These are phyloP conservation scores for Adelphocoris suturalis DNA, from an alignment of 2,888 invertebrate species.

Conservation along the genomic window DNA sequence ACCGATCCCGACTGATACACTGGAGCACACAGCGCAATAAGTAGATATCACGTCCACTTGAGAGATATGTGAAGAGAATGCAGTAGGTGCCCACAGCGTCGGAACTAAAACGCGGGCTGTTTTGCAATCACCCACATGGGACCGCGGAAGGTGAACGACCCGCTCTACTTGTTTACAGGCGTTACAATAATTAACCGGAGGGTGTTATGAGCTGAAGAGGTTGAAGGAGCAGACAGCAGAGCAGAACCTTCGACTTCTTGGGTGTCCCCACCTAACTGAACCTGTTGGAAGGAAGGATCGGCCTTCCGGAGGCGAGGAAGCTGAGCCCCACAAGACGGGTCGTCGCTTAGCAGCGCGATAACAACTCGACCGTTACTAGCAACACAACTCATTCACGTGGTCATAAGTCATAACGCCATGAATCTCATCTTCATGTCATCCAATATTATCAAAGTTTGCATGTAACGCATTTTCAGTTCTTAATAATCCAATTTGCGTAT, in stretches of 20 bases:
- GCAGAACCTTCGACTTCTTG: conserved; percentile 6
- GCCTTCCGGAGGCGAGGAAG: background rate
- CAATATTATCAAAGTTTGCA: no score
- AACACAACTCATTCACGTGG: no score
- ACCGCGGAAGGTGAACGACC: conserved; percentile 39
- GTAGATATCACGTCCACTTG: background rate
- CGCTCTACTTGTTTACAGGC: conserved; percentile 54
- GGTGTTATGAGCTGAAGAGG: conserved; percentile 38
- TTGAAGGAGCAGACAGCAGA: background rate
- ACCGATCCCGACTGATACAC: no score
- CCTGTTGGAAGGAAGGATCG: background rate
- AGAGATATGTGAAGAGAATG: background rate
- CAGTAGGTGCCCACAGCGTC: conserved; percentile 27
- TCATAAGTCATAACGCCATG: no score
- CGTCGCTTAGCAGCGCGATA: background rate
- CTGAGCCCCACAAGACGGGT: background rate
- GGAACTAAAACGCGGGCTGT: conserved; percentile 9
- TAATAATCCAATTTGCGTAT: no score
- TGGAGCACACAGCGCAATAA: background rate
- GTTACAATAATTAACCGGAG: conserved; percentile 49
- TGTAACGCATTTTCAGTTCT: no score
- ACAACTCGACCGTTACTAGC: no score
- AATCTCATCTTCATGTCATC: no score
- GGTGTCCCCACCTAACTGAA: background rate
- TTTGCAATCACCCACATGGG: conserved; percentile 12